Conservation (phyloP, 2,797 vertebrate species). For the Craterocephalus amniculus region DNA sequence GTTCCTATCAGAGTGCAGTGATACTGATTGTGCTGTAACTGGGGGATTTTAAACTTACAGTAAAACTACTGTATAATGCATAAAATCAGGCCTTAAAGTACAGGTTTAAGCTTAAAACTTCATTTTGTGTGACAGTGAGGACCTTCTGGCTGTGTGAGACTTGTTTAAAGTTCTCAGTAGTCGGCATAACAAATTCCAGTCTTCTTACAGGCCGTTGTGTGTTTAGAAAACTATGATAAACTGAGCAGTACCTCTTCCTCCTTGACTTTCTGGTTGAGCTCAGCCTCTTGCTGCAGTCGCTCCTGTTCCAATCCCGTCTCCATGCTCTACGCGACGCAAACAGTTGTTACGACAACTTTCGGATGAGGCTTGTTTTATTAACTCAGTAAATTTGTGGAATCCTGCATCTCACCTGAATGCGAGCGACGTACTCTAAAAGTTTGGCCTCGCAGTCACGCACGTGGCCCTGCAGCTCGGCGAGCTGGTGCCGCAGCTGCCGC, state of each 20-base stretch:
- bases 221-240: conserved; percentile 5
- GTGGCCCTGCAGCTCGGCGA: conserved; percentile 87
- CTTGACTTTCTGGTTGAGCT: conserved; percentile 86
- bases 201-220: conserved; percentile 3
- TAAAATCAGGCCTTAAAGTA: neutral
- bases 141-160: neutral
- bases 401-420: conserved; percentile 80
- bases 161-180: neutral
- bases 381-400: neutral
- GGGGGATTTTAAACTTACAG: neutral
- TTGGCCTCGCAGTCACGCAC: conserved; percentile 88
- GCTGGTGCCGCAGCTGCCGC: conserved; percentile 89
- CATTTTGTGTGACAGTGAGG: neutral
- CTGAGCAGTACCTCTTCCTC: conserved; percentile 83
- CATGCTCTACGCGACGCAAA: conserved; percentile 74
- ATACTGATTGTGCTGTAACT: neutral
- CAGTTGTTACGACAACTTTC: neutral
- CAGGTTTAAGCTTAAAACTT: neutral
- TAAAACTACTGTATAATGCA: neutral
- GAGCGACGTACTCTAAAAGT: conserved; percentile 85
- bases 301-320: conserved; percentile 90
- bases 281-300: conserved; percentile 87
- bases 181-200: conserved; percentile 5
- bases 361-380: neutral
- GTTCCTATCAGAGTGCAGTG: neutral